Percentiles rank a stretch among this genome's conserved stretches.
These are phyloP conservation scores for Cheirogaleus medius DNA, from an alignment of 2,113 vertebrate species.

Conservation along the genomic window DNA sequence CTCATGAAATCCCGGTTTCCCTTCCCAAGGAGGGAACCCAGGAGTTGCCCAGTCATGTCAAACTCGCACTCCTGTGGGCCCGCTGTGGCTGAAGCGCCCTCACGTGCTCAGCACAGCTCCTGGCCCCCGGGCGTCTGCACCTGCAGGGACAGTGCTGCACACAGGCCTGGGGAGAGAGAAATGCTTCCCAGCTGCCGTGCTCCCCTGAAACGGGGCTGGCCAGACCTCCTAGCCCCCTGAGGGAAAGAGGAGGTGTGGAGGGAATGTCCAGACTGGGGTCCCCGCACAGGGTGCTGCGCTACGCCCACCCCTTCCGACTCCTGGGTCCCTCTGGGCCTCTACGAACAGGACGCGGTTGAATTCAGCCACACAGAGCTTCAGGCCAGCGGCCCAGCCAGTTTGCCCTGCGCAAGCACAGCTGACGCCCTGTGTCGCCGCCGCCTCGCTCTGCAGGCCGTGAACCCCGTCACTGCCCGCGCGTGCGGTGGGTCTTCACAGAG, in stretches of 20 bases:
- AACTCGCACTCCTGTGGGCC: background rate
- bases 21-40: background rate
- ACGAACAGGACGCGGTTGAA: background rate
- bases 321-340: background rate
- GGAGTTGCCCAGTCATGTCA: background rate
- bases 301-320: no score
- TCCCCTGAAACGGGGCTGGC: accelerated
- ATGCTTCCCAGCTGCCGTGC: background rate
- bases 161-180: no score
- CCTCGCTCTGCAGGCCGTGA: background rate
- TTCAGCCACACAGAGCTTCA: no score
- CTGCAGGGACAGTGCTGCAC: background rate
- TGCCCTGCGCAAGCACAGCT: background rate
- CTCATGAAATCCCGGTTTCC: background rate
- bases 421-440: no score
- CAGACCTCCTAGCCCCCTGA: background rate
- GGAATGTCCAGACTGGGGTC: background rate
- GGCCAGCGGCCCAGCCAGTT: no score
- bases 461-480: accelerated
- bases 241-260: background rate
- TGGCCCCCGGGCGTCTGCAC: background rate
- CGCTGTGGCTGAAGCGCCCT: background rate
- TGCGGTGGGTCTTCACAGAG: background rate
- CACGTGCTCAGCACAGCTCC: background rate
- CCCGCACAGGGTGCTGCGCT: accelerated